A percentile compares a stretch with the other conserved stretches of the same genome.
phyloP scores from a whole-genome alignment of 2,113 vertebrate genomes.

The Periophthalmus modestus region DNA sequence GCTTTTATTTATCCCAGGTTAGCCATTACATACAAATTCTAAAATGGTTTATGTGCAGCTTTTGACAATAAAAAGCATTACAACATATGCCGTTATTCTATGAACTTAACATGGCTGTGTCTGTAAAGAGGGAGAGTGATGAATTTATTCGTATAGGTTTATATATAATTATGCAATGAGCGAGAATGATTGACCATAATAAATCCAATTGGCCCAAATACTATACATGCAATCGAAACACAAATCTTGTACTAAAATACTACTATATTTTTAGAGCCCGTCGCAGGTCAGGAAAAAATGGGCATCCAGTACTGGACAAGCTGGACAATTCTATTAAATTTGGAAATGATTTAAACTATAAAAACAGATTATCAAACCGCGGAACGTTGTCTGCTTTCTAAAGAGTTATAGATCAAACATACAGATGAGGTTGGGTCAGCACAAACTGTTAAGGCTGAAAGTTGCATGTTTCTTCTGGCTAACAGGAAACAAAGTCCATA shows the following conservation, averaged over 20 bases:
- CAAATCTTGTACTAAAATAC: too few relatives aligned
- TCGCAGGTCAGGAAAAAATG: not conserved
- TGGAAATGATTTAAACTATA: not conserved
- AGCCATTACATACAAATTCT: not conserved
- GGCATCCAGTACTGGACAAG: not conserved
- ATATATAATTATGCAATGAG: too few relatives aligned
- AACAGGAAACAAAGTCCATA: too few relatives aligned
- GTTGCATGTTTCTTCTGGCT: not conserved
- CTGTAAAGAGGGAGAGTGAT: too few relatives aligned
- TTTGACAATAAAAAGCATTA: not conserved
- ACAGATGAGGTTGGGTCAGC: too few relatives aligned
- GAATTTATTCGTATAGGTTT: too few relatives aligned
- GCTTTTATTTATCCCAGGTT: not conserved
- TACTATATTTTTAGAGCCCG: not conserved
- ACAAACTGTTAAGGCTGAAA: too few relatives aligned
- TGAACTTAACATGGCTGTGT: not conserved
- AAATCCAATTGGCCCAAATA: too few relatives aligned
- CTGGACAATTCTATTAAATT: not conserved
- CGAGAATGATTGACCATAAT: too few relatives aligned
- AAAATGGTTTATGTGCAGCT: not conserved
- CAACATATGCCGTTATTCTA: not conserved
- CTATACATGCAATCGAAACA: too few relatives aligned
- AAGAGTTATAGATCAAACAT: not conserved
- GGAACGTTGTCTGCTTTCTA: not conserved
- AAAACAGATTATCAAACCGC: not conserved